A percentile compares a stretch with the other conserved stretches of the same genome.
phyloP scores from a whole-genome alignment of 2,797 vertebrate species.

The Sebastes minor region DNA sequence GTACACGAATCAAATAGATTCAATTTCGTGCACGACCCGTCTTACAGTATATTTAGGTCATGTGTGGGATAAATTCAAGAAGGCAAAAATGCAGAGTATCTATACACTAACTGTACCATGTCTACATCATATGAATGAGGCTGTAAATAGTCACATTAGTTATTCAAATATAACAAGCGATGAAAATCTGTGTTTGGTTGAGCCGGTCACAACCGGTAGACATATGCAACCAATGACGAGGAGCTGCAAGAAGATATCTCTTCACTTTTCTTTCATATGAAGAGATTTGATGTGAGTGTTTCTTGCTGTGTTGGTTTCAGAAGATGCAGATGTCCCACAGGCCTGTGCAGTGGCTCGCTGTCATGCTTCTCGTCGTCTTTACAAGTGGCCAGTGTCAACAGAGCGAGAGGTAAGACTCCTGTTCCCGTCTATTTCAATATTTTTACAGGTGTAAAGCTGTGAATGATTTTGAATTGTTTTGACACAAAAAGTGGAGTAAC shows the following conservation, averaged over 20 bases:
- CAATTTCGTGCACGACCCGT: too few relatives aligned
- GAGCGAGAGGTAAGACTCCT: conserved; percentile 63
- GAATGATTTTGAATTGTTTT: neutral
- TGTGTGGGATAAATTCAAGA: neutral
- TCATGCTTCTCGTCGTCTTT: conserved; percentile 68
- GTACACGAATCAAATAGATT: too few relatives aligned
- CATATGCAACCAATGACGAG: too few relatives aligned
- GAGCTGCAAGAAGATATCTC: neutral
- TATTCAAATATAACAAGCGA: neutral
- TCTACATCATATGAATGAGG: too few relatives aligned
- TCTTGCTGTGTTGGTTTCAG: conserved; percentile 6
- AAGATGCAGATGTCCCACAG: conserved; percentile 58
- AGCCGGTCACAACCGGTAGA: neutral
- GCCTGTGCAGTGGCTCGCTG: conserved; percentile 51
- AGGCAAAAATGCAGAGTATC: neutral
- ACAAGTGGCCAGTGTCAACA: conserved; percentile 66
- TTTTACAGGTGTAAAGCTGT: neutral
- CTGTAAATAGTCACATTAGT: neutral
- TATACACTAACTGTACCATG: too few relatives aligned
- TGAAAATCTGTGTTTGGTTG: neutral
- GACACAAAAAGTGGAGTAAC: neutral
- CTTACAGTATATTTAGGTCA: neutral
- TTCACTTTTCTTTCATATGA: neutral
- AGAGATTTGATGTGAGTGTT: neutral
- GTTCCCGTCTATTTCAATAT: neutral